Evolutionary conservation across 2,888 invertebrate genomes (phyloP).

Genomic region (Cremastinae sp.): DNA sequence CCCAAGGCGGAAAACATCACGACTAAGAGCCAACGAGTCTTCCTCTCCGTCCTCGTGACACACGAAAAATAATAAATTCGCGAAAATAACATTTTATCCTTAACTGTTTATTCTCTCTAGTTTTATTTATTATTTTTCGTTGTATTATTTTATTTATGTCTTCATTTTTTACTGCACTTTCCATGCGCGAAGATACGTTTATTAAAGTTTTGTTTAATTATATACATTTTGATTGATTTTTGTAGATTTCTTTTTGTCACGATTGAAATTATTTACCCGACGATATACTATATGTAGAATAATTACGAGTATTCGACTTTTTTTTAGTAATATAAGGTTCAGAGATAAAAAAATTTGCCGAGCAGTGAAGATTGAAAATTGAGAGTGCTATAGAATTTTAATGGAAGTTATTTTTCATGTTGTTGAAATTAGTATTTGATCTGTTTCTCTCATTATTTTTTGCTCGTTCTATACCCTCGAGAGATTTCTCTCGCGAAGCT

Average conservation of each 20-base stretch:
- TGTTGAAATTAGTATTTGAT: not conserved
- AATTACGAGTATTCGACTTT: too few relatives aligned
- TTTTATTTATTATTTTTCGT: not conserved
- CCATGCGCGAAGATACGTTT: not conserved
- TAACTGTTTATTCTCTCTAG: not conserved
- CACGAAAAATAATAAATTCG: not conserved
- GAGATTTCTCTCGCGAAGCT: conserved; percentile 11
- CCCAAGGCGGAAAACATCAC: conserved; percentile 62
- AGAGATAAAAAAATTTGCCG: too few relatives aligned
- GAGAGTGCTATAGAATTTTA: too few relatives aligned
- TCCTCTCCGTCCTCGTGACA: not conserved
- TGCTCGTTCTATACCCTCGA: not conserved
- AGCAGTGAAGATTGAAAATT: too few relatives aligned
- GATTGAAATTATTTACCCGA: too few relatives aligned
- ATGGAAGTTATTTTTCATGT: too few relatives aligned
- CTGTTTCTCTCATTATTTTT: conserved; percentile 9
- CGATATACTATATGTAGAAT: too few relatives aligned
- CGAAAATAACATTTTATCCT: not conserved
- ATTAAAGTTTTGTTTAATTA: not conserved
- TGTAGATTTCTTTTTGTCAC: too few relatives aligned
- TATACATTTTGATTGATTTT: too few relatives aligned
- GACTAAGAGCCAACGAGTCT: conserved; percentile 53
- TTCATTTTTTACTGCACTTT: not conserved
- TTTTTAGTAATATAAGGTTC: too few relatives aligned
- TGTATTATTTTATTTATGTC: not conserved